Evolutionary conservation across 2,888 invertebrate species (phyloP).

Genomic region (Nephrotoma appendiculata): DNA sequence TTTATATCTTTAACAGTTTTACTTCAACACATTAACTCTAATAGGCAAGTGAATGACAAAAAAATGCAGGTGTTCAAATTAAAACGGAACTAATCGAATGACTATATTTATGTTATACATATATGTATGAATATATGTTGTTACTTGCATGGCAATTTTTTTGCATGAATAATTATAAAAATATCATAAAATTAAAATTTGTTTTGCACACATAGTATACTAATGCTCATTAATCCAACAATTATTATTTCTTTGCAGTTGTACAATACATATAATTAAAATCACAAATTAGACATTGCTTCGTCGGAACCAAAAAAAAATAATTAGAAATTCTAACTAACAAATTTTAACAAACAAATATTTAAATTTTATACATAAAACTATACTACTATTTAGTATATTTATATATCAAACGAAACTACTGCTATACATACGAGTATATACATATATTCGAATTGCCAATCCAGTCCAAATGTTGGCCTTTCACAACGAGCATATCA

Average conservation of each 20-base stretch:
- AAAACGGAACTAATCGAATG: no score
- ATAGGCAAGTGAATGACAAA: no score
- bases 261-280: neutral
- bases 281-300: neutral
- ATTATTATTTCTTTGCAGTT: neutral
- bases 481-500: slow-evolving; percentile 33
- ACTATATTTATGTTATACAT: no score
- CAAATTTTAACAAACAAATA: neutral
- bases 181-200: no score
- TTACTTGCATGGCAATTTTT: no score
- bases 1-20: no score
- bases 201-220: no score
- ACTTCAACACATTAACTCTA: no score
- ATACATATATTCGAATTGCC: neutral
- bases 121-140: neutral
- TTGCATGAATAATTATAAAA: no score
- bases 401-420: neutral
- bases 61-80: no score
- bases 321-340: neutral
- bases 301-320: neutral
- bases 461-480: slow-evolving; percentile 27
- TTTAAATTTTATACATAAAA: neutral
- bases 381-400: neutral
- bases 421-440: slow-evolving; percentile 8
- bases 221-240: neutral